Conservation (phyloP, 2,113 vertebrate species). For the Carlito syrichta region DNA sequence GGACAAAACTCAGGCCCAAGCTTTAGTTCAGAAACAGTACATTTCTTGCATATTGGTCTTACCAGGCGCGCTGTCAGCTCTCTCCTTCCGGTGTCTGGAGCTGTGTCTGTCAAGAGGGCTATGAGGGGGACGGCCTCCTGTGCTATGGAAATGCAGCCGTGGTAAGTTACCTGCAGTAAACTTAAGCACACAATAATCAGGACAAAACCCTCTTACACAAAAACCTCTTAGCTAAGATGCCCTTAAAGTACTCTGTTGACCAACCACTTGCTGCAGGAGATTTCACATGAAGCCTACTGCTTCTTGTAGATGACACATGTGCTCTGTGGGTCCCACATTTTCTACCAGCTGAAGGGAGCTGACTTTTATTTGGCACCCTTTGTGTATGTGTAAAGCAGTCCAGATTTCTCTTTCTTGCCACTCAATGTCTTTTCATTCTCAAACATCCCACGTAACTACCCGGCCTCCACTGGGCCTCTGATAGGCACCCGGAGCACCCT, state of each 20-base stretch:
- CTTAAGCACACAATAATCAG: neutral
- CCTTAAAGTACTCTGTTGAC: neutral
- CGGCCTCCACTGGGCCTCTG: neutral
- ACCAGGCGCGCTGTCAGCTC: slow-evolving; percentile 84
- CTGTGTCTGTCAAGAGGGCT: slow-evolving; percentile 89
- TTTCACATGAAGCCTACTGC: neutral
- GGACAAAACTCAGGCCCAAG: fast-evolving
- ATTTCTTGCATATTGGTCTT: neutral
- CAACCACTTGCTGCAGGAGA: neutral
- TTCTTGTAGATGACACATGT: fast-evolving
- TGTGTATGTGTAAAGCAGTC: no score
- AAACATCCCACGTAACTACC: neutral
- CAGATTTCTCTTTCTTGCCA: neutral
- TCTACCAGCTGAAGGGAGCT: neutral
- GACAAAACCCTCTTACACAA: no score
- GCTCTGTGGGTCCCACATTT: neutral
- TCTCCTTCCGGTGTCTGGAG: slow-evolving; percentile 80
- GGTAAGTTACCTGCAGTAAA: slow-evolving; percentile 76
- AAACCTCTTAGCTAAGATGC: neutral
- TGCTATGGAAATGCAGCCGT: slow-evolving; percentile 90
- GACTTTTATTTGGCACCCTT: neutral
- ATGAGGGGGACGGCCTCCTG: slow-evolving; percentile 84
- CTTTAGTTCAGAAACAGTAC: neutral
- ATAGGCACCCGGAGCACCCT: neutral
- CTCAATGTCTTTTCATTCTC: neutral